Evolutionary conservation across 2,113 vertebrate species (phyloP).

Genomic region (Charadrius vociferus): DNA sequence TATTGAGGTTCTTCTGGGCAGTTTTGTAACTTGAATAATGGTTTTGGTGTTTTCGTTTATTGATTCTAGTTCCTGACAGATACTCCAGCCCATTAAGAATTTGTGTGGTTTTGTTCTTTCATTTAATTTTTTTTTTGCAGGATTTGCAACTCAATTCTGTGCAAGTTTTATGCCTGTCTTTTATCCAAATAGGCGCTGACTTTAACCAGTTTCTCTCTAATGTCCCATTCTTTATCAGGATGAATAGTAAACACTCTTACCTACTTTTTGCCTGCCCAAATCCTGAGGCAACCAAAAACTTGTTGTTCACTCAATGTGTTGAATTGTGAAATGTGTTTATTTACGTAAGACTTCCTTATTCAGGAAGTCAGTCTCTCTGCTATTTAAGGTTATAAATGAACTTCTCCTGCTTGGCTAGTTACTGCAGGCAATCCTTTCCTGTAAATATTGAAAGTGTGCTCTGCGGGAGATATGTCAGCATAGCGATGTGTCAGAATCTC

Average conservation of each 20-base stretch:
- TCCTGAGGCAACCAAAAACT: background rate
- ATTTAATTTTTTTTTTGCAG: background rate
- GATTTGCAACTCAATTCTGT: background rate
- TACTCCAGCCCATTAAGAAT: background rate
- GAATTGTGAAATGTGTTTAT: constrained; percentile 55
- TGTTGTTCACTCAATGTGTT: background rate
- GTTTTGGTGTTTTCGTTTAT: background rate
- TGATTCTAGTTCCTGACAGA: background rate
- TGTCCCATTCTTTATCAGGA: background rate
- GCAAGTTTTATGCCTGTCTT: background rate
- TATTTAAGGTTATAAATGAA: constrained; percentile 50
- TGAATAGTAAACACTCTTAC: background rate
- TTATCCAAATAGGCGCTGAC: background rate
- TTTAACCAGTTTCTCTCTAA: background rate
- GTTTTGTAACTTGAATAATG: background rate
- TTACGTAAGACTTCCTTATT: constrained; percentile 44
- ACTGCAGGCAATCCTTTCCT: constrained; percentile 36
- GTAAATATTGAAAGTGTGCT: constrained; percentile 16
- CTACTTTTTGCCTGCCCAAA: background rate
- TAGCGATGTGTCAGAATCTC: background rate
- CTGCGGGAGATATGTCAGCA: background rate
- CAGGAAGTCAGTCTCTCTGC: constrained; percentile 37
- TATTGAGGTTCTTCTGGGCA: background rate
- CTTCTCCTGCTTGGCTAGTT: constrained; percentile 13
- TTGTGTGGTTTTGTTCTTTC: background rate